Evolutionary conservation across 2,888 invertebrate genomes (phyloP), one percentile per base, ranked within the genome.

Genomic region (Epirrita christyi): DNA sequence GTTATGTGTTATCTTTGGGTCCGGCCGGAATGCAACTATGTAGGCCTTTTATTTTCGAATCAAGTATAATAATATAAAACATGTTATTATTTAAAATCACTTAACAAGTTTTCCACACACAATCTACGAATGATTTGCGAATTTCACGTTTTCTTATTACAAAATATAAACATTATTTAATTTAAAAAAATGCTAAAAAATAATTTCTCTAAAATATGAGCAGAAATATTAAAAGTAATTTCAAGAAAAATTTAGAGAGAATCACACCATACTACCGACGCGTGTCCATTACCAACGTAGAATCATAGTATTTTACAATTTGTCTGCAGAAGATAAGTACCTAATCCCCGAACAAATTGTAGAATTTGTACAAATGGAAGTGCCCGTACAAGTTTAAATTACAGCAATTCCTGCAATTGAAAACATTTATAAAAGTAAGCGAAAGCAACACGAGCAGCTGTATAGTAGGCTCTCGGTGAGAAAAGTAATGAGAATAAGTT

Each of bases 401-500:
- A 75, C 67, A 74, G 76, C 78, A 72, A 81, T 81, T 76, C 69
- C 69, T 71, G 63, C 78, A 81, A 81, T 80, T 78, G 80, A 68
- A 76, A 76, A 72, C 75, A 78, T 81, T 80, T 77, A 66, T 75
- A 74, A 75, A 70, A 75, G 76, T 71, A 70, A 71, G 66, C 66
- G 69, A 70, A 69, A 72, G 71, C 68, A 69, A 70, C 68, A 68
- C 67, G 64, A 71, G 64, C 82, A 82, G 78, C 76, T 82, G 81
- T 71, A 71, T 77, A 75, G 73, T 75, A 74, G 79, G 75, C 74
- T 68, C 61, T 75, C 60, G 59, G 70, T 71, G 65, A 68, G 68
- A 70, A 74, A 76, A 78, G 80, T 81, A 80, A 83, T 76, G 73
- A 61, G 73, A 77, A 75, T 72, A 81, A 82, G 78, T 80, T 80